These are phyloP conservation scores for Hirudo medicinalis DNA, from an alignment of 1,140 invertebrate species.

Conservation along the genomic window DNA sequence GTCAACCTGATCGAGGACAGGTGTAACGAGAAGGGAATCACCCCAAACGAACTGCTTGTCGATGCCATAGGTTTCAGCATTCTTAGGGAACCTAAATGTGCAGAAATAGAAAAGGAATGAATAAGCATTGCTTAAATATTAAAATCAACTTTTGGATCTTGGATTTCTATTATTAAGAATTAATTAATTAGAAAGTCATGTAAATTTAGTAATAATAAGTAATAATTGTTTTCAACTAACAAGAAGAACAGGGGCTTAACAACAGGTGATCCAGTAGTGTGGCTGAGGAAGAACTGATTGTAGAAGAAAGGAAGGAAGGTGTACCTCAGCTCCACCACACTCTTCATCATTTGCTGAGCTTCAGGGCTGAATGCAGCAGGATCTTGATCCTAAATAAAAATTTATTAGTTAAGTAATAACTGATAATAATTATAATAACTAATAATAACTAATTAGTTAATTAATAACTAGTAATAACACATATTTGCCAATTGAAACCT, in stretches of 20 bases:
- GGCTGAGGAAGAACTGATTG: constrained; percentile 61
- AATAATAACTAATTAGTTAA: no score
- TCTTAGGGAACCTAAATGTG: constrained; percentile 42
- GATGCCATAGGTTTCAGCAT: constrained; percentile 54
- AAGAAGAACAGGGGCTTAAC: constrained; percentile 57
- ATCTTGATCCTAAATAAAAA: constrained; percentile 32
- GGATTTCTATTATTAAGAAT: not conserved
- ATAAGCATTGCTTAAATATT: not conserved
- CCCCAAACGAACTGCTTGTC: constrained; percentile 73
- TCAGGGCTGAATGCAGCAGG: constrained; percentile 27
- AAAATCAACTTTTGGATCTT: no score
- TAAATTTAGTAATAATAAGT: not conserved
- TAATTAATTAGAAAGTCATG: not conserved
- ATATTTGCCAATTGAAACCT: no score
- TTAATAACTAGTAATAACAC: no score
- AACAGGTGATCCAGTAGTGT: constrained; percentile 57
- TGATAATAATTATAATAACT: no score
- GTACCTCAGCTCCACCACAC: constrained; percentile 54
- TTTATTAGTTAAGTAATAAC: no score
- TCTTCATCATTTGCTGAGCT: constrained; percentile 23
- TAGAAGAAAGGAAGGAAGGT: constrained; percentile 66
- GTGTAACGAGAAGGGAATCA: constrained; percentile 56
- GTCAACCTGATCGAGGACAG: constrained; percentile 44
- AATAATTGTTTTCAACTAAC: constrained; percentile 25
- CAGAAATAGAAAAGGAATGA: not conserved